Conservation (phyloP, 2,888 invertebrate genomes). For the Fissipunctia ypsillon region DNA sequence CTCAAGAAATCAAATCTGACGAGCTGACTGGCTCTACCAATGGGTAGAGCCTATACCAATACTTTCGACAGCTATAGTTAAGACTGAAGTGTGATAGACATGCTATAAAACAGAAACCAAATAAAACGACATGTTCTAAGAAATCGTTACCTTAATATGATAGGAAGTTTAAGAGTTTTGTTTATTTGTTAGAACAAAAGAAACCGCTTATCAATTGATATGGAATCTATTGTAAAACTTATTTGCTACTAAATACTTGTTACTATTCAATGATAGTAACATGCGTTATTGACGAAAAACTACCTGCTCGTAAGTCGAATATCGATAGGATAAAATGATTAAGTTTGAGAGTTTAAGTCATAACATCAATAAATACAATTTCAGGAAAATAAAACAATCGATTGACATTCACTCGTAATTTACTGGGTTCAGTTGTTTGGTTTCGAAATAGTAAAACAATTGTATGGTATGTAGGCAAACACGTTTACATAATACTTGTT, state of each 20-base stretch:
- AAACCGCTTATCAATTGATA: constrained; percentile 22
- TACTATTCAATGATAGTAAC: constrained; percentile 5
- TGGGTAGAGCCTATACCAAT: not conserved
- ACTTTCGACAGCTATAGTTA: not conserved
- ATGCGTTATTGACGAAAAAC: not conserved
- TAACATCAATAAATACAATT: constrained; percentile 2
- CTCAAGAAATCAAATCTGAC: not conserved
- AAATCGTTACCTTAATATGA: constrained; percentile 18
- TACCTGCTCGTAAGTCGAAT: not conserved
- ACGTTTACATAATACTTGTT: constrained; percentile 25
- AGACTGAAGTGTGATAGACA: not conserved
- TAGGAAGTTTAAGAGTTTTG: constrained; percentile 32
- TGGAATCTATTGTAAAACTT: constrained; percentile 3
- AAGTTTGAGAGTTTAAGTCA: not conserved
- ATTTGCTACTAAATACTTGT: constrained; percentile 17
- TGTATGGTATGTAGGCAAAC: not conserved
- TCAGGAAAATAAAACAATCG: constrained; percentile 14
- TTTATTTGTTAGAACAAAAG: constrained; percentile 36
- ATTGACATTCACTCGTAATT: constrained; percentile 19
- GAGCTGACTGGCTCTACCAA: not conserved
- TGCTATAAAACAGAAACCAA: not conserved
- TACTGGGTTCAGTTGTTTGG: constrained; percentile 20
- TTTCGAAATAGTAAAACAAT: constrained; percentile 2
- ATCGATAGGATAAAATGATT: not conserved
- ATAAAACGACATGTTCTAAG: constrained; percentile 5